Conservation (phyloP, 1,140 invertebrate genomes). For the Drosophila quadrilineata region DNA sequence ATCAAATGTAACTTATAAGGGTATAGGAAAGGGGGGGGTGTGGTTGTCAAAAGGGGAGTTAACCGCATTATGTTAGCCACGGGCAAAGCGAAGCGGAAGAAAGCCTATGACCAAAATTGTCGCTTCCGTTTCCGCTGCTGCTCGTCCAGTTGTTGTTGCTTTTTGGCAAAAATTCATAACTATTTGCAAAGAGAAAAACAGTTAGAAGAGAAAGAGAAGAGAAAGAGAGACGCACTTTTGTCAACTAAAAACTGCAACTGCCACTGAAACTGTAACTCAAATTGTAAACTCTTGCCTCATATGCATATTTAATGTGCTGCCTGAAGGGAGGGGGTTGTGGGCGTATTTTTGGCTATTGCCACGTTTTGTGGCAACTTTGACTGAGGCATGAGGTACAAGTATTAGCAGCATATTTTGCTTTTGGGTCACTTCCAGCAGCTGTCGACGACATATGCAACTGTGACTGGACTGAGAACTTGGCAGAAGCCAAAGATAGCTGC, state of each 20-base stretch:
- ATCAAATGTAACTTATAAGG: slow-evolving; percentile 55
- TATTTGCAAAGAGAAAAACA: too few relatives aligned
- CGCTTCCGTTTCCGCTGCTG: slow-evolving; percentile 51
- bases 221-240: slow-evolving; percentile 40
- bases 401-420: slow-evolving; percentile 76
- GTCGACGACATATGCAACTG: slow-evolving; percentile 66
- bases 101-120: slow-evolving; percentile 61
- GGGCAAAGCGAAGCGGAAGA: slow-evolving; percentile 70
- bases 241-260: neutral
- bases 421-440: slow-evolving; percentile 66
- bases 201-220: too few relatives aligned
- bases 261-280: neutral
- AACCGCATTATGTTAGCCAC: slow-evolving; percentile 66
- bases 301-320: slow-evolving; percentile 66
- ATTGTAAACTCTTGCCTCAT: slow-evolving; percentile 17
- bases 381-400: slow-evolving; percentile 37
- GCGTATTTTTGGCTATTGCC: slow-evolving; percentile 37
- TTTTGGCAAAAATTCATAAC: slow-evolving; percentile 37
- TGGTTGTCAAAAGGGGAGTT: neutral
- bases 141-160: slow-evolving; percentile 46
- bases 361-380: too few relatives aligned
- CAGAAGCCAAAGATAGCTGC: slow-evolving; percentile 33
- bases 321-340: too few relatives aligned
- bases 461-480: slow-evolving; percentile 48
- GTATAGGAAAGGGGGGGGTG: neutral